Evolutionary conservation across 2,797 vertebrate species (phyloP).

Genomic region (Enteromius thamalakanensis): DNA sequence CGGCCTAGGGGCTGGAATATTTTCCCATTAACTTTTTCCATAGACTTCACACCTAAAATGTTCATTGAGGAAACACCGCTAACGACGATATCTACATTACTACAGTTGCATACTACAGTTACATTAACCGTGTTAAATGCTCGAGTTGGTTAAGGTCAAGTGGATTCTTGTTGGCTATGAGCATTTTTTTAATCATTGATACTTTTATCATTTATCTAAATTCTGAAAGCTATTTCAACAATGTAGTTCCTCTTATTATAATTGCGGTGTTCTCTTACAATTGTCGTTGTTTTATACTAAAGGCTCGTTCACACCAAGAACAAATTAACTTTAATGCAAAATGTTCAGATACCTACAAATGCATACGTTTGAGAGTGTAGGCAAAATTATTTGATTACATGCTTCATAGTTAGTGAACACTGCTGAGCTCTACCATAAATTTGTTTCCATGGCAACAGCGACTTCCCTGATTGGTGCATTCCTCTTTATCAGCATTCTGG

Average conservation of each 20-base stretch:
- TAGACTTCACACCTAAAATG: neutral
- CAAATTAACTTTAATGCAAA: neutral
- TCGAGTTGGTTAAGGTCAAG: neutral
- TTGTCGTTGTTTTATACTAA: neutral
- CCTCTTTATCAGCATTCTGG: neutral
- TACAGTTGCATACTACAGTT: neutral
- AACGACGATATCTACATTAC: neutral
- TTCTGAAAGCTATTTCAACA: neutral
- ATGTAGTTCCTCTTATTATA: neutral
- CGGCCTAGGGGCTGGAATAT: neutral
- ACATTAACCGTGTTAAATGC: neutral
- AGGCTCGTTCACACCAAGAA: no score
- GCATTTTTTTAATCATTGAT: neutral
- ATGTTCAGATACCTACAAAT: neutral
- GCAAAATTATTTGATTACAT: constrained; percentile 9
- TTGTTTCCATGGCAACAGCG: neutral
- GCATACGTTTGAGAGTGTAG: neutral
- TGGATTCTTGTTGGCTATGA: neutral
- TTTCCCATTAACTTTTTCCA: neutral
- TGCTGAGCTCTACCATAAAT: neutral
- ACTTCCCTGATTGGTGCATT: neutral
- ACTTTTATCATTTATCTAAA: neutral
- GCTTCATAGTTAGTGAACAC: neutral
- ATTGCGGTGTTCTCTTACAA: neutral
- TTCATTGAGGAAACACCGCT: neutral